Percentiles rank a stretch among this genome's conserved stretches.
Conservation (phyloP, 2,888 invertebrate genomes). For the Anticlea derivata region DNA sequence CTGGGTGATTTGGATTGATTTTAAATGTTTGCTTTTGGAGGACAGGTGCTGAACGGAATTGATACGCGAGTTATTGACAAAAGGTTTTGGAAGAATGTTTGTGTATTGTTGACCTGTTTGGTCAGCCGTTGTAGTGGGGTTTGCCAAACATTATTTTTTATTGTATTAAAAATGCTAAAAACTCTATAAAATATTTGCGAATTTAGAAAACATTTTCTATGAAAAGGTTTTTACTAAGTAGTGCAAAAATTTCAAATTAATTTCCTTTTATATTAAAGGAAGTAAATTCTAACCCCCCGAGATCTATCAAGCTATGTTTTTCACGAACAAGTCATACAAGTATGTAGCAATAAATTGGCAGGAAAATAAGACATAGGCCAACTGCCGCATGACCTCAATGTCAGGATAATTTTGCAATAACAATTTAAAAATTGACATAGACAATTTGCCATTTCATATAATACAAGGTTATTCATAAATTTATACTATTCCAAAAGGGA, state of each 20-base stretch:
- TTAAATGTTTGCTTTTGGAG: slow-evolving; percentile 40
- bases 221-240: too few relatives aligned
- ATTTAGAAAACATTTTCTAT: too few relatives aligned
- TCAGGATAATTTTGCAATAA: slow-evolving; percentile 3
- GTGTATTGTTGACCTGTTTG: slow-evolving; percentile 14
- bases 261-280: too few relatives aligned
- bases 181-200: too few relatives aligned
- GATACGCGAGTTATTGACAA: slow-evolving; percentile 13
- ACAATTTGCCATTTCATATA: neutral
- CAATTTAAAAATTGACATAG: neutral
- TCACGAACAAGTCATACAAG: neutral
- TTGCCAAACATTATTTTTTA: too few relatives aligned
- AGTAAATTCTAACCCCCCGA: too few relatives aligned
- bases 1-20: slow-evolving; percentile 35
- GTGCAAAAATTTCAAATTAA: too few relatives aligned
- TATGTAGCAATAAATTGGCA: neutral
- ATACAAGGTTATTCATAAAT: too few relatives aligned
- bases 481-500: too few relatives aligned
- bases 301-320: too few relatives aligned
- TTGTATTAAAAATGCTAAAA: too few relatives aligned
- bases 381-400: slow-evolving; percentile 8
- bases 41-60: slow-evolving; percentile 48
- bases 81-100: neutral
- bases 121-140: neutral
- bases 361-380: neutral